Evolutionary conservation across 2,888 invertebrate genomes (phyloP), one percentile per base, ranked within the genome.

Genomic region (Cylindroiulus punctatus): DNA sequence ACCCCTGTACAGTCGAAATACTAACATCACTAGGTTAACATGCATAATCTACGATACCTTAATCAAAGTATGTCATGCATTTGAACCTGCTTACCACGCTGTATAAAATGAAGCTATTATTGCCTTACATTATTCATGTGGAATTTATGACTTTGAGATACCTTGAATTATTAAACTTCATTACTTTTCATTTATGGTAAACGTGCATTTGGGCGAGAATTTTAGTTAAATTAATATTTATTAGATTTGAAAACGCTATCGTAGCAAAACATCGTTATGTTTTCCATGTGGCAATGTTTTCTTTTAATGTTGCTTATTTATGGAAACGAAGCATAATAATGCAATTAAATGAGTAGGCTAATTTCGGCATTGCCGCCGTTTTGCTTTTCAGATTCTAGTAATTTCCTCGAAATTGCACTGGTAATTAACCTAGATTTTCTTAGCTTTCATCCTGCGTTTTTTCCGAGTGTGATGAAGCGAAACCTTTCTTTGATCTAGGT

Each of bases 351-450:
- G 52, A 52, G n/a, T n/a, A 5, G 52, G 52, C 52, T n/a, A 52
- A 52, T 52, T 52, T 52, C 19, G 19, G n/a, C 19, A 52, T 1
- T 19, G 52, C n/a, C 52, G 52, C n/a, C 17, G 52, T 52, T 52
- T 52, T 17, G 52, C 52, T 52, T 52, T 52, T 52, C 19, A 52
- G 52, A 52, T 19, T 52, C 52, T 2, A 52, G 52, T 19, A 52
- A 52, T 52, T 52, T 52, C 52, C 52, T 52, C 52, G 52, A 52
- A 52, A 52, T n/a, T 52, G 52, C 52, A 52, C 17, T 52, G 52
- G 52, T 52, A 52, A 52, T 52, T 52, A 52, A 52, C 52, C 52
- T 52, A 52, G 52, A 52, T 52, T 52, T 52, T 52, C 52, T 19
- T 52, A 52, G 52, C 52, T 52, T 52, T 52, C 52, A n/a, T 52